phyloP scores from a whole-genome alignment of 2,888 invertebrate species.

The Cremastobaeus sp. region DNA sequence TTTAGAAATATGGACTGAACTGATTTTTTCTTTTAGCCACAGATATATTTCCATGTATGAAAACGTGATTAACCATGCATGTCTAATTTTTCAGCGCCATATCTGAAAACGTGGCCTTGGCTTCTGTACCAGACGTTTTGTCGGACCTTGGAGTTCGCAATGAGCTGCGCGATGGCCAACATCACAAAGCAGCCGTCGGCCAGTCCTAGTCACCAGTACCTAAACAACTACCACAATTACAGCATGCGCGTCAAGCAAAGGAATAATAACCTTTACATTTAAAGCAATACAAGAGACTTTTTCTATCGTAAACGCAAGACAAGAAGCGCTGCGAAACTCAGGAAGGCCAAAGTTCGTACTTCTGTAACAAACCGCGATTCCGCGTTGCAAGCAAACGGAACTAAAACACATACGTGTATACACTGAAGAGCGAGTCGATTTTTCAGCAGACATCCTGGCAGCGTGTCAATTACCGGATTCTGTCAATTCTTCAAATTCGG shows the following conservation, averaged over 20 bases:
- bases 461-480: constrained; percentile 34
- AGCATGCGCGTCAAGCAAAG: constrained; percentile 75
- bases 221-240: constrained; percentile 73
- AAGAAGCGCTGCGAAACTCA: constrained; percentile 2
- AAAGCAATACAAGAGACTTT: constrained; percentile 65
- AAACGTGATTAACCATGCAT: too few relatives aligned
- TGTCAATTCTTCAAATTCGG: constrained; percentile 36
- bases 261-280: constrained; percentile 75
- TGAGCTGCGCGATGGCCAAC: constrained; percentile 80
- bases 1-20: too few relatives aligned
- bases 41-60: too few relatives aligned
- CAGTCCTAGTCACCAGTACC: constrained; percentile 77
- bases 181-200: constrained; percentile 80
- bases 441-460: constrained; percentile 15
- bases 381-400: constrained; percentile 17
- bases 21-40: too few relatives aligned
- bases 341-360: constrained; percentile 8
- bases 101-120: constrained; percentile 80
- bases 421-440: constrained; percentile 40
- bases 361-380: constrained; percentile 19
- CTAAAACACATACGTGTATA: too few relatives aligned
- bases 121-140: constrained; percentile 80
- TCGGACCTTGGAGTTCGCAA: constrained; percentile 78
- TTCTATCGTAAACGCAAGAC: constrained; percentile 11
- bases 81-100: constrained; percentile 63